Conservation (phyloP, 2,888 invertebrate genomes). For the Eustalomyia histrio region DNA sequence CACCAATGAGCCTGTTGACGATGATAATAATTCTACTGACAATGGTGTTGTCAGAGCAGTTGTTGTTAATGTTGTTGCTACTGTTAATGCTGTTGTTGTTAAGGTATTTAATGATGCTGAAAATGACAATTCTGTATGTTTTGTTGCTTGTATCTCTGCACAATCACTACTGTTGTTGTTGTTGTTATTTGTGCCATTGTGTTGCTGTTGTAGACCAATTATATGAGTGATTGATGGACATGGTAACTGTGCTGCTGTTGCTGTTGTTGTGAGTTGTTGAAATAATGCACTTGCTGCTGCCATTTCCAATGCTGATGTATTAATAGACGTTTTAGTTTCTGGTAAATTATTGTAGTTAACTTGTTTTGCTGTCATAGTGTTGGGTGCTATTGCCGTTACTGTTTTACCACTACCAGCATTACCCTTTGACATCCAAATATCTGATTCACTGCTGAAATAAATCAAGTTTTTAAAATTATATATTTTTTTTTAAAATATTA, state of each 20-base stretch:
- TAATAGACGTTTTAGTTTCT: slow-evolving; percentile 55
- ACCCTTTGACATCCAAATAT: slow-evolving; percentile 46
- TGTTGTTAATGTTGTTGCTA: slow-evolving; percentile 54
- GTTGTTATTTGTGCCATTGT: slow-evolving; percentile 46
- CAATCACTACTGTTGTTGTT: slow-evolving; percentile 10
- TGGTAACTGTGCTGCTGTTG: slow-evolving; percentile 53
- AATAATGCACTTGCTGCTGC: slow-evolving; percentile 51
- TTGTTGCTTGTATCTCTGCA: slow-evolving; percentile 10
- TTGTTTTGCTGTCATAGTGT: not conserved
- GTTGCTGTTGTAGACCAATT: slow-evolving; percentile 63
- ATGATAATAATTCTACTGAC: slow-evolving; percentile 64
- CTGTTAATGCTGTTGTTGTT: slow-evolving; percentile 67
- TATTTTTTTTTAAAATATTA: not conserved
- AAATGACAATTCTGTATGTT: slow-evolving; percentile 38
- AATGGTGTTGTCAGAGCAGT: slow-evolving; percentile 29
- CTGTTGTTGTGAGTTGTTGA: slow-evolving; percentile 45
- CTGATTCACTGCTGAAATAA: slow-evolving; percentile 58
- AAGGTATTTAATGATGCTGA: slow-evolving; percentile 44
- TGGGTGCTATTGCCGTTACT: not conserved
- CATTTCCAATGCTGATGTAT: slow-evolving; percentile 53
- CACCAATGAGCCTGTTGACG: slow-evolving; percentile 50
- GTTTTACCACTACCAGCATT: not conserved
- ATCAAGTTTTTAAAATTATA: slow-evolving; percentile 2
- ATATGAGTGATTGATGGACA: slow-evolving; percentile 66
- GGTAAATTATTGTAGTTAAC: slow-evolving; percentile 22